Evolutionary conservation across 2,113 vertebrate genomes (phyloP).

Genomic region (Apus apus): DNA sequence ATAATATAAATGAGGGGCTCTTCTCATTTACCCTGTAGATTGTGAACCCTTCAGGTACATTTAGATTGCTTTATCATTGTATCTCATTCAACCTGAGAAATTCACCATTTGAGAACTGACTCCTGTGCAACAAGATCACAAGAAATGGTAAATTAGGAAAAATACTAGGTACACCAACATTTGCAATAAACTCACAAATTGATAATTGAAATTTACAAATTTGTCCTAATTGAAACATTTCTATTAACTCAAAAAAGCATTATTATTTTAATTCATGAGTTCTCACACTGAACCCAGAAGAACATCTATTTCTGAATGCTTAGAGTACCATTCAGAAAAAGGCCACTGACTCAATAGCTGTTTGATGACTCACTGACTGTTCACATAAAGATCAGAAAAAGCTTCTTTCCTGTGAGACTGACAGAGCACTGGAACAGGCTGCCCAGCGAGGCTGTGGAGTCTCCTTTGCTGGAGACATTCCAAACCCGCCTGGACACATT

Average conservation of each 20-base stretch:
- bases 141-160: background rate
- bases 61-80: background rate
- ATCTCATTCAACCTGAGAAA: background rate
- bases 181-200: background rate
- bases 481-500: no score
- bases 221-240: background rate
- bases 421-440: no score
- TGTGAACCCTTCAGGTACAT: background rate
- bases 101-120: background rate
- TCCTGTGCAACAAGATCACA: background rate
- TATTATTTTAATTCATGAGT: background rate
- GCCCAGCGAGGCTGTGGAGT: no score
- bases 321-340: background rate
- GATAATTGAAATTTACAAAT: background rate
- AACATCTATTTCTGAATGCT: background rate
- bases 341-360: background rate
- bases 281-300: background rate
- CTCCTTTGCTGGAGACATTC: no score
- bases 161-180: background rate
- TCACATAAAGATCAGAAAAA: background rate
- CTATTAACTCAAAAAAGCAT: background rate
- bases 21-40: background rate
- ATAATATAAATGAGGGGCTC: background rate
- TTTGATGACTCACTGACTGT: background rate
- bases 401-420: no score